Base-by-base conservation (phyloP, 2,113 vertebrate species). In the Hyla sarda region DNA sequence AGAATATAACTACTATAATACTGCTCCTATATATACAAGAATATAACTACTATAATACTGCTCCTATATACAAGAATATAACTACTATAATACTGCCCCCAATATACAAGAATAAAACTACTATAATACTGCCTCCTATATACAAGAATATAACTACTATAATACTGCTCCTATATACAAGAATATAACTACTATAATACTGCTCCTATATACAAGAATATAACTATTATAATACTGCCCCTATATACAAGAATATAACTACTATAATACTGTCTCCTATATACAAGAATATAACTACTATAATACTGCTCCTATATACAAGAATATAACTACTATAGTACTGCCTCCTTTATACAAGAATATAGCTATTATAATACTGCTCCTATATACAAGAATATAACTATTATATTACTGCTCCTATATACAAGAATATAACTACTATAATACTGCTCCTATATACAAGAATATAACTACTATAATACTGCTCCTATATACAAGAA, bases 71-170 rank as follows among this genome's bases (percentile, higher is more conserved):
- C 56, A 16, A 65, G 25, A 65, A 65, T 65, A 65, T 65, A 65
- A 65, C 60, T 65, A 30, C 25, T 65, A 65, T 65, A 65, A 65
- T 65, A 65, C 60, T 65, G 28, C 25, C 14, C 60, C 60, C n/a
- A 30, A 65, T 65, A 6, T 30, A 65, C 60, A 65, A 65, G 60
- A 65, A 65, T 65, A 65, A 30, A 65, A 65, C 60, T 65, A 65
- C 60, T 65, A 65, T 30, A 65, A 28, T 65, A 65, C 60, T 65
- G 60, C 60, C n/a, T 16, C 60, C 60, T 65, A 65, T 65, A 3
- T 65, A 65, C 60, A 65, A 65, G 60, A 65, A 65, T 65, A 65
- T 30, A 65, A 65, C 60, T 65, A 30, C 60, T 65, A 65, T 65
- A 65, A 65, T 65, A 65, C 60, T 65, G 60, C 60, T 41, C 25